A percentile compares a stretch with the other conserved stretches of the same genome.
Evolutionary conservation across 35 echinoderm and acorn worm genomes (phyloP).

Genomic region (Lytechinus variegatus): DNA sequence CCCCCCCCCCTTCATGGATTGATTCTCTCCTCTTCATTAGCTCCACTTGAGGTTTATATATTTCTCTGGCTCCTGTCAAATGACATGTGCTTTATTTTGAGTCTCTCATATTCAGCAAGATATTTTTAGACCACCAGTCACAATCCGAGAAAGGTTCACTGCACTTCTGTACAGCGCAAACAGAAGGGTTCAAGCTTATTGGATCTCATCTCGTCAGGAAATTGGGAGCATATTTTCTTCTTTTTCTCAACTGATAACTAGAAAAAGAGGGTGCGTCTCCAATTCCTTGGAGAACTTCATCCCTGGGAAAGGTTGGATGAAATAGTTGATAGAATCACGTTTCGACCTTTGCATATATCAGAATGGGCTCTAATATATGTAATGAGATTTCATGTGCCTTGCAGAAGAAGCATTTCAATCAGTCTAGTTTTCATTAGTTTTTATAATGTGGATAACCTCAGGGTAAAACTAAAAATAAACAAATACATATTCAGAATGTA

Average conservation of each 20-base stretch:
- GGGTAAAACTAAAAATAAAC: too few relatives aligned
- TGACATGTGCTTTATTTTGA: neutral
- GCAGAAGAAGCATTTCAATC: too few relatives aligned
- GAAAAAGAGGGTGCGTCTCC: neutral
- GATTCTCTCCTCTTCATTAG: neutral
- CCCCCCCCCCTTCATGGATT: too few relatives aligned
- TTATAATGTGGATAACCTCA: too few relatives aligned
- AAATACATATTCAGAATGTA: too few relatives aligned
- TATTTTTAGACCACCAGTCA: neutral
- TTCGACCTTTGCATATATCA: neutral
- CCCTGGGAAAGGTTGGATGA: neutral
- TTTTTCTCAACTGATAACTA: neutral
- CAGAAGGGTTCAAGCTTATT: neutral
- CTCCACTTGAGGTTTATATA: neutral
- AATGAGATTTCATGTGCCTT: neutral
- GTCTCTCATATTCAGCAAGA: neutral
- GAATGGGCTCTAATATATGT: neutral
- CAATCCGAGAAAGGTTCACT: neutral
- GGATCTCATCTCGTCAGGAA: neutral
- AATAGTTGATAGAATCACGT: neutral
- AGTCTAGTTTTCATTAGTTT: too few relatives aligned
- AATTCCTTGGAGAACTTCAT: neutral
- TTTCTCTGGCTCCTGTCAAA: neutral
- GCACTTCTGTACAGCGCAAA: neutral
- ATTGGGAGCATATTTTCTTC: constrained; percentile 5